Conservation (phyloP, 1,140 invertebrate genomes). For the Leptinotarsa lineolata region DNA sequence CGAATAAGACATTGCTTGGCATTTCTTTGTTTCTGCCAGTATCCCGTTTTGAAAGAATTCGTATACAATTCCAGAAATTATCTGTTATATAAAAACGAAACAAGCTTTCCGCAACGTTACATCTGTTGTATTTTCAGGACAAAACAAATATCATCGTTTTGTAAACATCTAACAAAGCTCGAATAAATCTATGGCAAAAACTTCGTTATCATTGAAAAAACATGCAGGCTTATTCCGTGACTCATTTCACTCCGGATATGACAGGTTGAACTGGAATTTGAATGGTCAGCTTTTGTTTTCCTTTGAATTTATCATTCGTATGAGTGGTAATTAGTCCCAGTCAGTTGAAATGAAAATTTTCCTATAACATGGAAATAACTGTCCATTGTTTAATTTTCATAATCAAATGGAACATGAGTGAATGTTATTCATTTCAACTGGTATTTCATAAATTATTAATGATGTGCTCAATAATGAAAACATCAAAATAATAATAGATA, state of each 20-base stretch:
- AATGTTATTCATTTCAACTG: too few relatives aligned
- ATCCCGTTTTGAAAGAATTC: not conserved
- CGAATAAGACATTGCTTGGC: too few relatives aligned
- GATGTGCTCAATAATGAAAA: too few relatives aligned
- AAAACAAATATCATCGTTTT: slow-evolving; percentile 1
- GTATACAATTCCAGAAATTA: not conserved
- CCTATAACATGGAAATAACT: too few relatives aligned
- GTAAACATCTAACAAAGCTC: not conserved
- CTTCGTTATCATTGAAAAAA: not conserved
- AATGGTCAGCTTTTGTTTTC: not conserved
- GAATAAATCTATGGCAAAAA: not conserved
- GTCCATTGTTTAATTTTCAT: too few relatives aligned
- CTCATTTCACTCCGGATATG: slow-evolving; percentile 11
- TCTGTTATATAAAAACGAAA: not conserved
- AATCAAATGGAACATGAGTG: too few relatives aligned
- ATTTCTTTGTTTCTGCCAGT: too few relatives aligned
- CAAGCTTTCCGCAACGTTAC: not conserved
- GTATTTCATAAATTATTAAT: too few relatives aligned
- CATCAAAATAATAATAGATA: too few relatives aligned
- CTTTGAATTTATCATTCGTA: not conserved
- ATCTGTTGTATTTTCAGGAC: not conserved
- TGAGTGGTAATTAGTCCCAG: too few relatives aligned
- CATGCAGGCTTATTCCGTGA: not conserved
- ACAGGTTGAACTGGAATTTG: slow-evolving; percentile 9
- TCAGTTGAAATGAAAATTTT: too few relatives aligned